Conservation (phyloP, 2,888 invertebrate species). For the Nephrotoma flavescens region DNA sequence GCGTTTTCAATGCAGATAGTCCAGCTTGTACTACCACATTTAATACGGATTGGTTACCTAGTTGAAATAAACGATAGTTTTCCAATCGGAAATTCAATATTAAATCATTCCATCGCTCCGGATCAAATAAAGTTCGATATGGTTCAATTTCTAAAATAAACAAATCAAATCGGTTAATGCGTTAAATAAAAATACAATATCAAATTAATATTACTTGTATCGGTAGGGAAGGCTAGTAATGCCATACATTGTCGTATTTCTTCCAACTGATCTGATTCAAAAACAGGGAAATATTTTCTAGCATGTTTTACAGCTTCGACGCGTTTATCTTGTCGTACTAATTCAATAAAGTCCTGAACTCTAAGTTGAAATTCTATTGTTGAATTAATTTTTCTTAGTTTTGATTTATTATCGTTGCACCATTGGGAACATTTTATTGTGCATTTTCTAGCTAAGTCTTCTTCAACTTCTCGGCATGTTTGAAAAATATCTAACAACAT, state of each 20-base stretch:
- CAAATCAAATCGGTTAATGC: background rate
- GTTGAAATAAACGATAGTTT: slow-evolving; percentile 87
- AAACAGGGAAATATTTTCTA: slow-evolving; percentile 76
- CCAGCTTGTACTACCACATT: slow-evolving; percentile 88
- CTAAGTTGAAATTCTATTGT: slow-evolving; percentile 86
- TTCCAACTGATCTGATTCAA: slow-evolving; percentile 71
- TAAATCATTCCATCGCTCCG: slow-evolving; percentile 64
- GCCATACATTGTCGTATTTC: slow-evolving; percentile 94
- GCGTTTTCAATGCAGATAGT: slow-evolving; percentile 87
- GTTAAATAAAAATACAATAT: background rate
- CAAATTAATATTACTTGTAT: slow-evolving; percentile 40
- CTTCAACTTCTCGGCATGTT: slow-evolving; percentile 74
- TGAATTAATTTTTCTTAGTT: slow-evolving; percentile 83
- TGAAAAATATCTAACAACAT: slow-evolving; percentile 21
- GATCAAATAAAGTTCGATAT: slow-evolving; percentile 50
- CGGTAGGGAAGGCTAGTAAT: slow-evolving; percentile 79
- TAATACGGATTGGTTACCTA: slow-evolving; percentile 81
- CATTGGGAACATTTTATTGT: slow-evolving; percentile 81
- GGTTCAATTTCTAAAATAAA: slow-evolving; percentile 43
- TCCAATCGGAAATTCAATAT: slow-evolving; percentile 85
- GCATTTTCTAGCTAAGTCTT: slow-evolving; percentile 64
- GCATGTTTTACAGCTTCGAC: slow-evolving; percentile 92
- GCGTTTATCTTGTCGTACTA: slow-evolving; percentile 72
- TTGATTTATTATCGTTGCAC: slow-evolving; percentile 95
- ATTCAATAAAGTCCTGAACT: slow-evolving; percentile 80